phyloP scores from a whole-genome alignment of 30 jellyfish, hydroid and myxozoan genomes.

The Hydractinia echinata region DNA sequence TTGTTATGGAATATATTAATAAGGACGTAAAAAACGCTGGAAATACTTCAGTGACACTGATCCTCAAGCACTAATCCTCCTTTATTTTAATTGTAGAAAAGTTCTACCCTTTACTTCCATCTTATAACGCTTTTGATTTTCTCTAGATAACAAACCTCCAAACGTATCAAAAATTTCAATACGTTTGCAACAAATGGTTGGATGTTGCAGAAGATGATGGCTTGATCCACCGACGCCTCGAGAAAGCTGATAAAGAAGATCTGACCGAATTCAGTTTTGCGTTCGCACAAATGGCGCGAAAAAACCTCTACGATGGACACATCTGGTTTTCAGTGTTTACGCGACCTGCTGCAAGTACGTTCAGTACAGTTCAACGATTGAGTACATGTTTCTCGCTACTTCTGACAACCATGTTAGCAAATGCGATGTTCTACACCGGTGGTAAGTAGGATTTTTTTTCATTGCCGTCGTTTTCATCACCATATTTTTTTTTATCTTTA shows the following conservation, averaged over 20 bases:
- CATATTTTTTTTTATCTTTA: no score
- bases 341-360: constrained; percentile 88
- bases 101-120: no score
- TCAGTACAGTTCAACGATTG: constrained; percentile 81
- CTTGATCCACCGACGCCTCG: constrained; percentile 53
- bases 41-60: no score
- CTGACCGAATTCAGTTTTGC: constrained; percentile 72
- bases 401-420: constrained; percentile 82
- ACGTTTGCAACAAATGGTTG: constrained; percentile 92
- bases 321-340: constrained; percentile 92
- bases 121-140: background rate
- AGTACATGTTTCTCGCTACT: constrained; percentile 83
- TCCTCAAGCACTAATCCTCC: no score
- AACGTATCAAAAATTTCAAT: constrained; percentile 48
- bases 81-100: no score
- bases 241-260: constrained; percentile 68
- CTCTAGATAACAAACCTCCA: constrained; percentile 58
- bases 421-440: constrained; percentile 82
- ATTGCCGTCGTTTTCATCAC: no score
- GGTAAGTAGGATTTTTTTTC: constrained; percentile 21
- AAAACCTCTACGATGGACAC: constrained; percentile 89
- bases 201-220: constrained; percentile 99
- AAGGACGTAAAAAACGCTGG: no score
- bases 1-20: no score
- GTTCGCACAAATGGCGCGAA: constrained; percentile 75